Base-by-base conservation (phyloP, 2,113 vertebrate genomes). In the Nematolebias whitei region DNA sequence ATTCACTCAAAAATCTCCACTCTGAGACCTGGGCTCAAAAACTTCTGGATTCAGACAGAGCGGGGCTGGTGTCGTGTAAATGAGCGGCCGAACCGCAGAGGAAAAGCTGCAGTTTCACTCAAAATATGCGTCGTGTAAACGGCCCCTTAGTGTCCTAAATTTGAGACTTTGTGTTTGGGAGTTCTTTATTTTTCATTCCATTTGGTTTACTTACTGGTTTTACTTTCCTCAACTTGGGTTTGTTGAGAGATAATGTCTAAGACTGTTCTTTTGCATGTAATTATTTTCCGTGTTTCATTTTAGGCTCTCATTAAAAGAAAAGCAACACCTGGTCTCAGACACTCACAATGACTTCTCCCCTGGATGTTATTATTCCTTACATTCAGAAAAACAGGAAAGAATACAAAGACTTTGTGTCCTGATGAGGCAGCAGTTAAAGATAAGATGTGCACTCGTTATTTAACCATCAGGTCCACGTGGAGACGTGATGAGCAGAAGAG, bases 301-400 rank as follows among this genome's bases (percentile, higher is more conserved):
- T 63, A 81, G 48, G 68, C 12, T 76, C 77, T 84, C 59, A 73
- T 89, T 83, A 87, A 61, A 74, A 61, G n/a, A 48, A 19, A 74
- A 49, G 56, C 76, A 84, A 63, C 85, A 78, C 64, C 75, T 80
- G 64, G 68, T 67, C 79, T 68, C 49, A 35, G 58, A 63, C 38
- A 67, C 52, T 19, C 66, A 40, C 84, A 87, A 87, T 80, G 73
- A 87, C 79, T 79, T 68, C 76, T 89, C 87, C 85, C 85, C 50
- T 70, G 86, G 83, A 83, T 81, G 75, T 71, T 85, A 84, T 90
- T 88, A 88, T 63, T 53, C 53, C 69, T 60, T 18, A 48, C 65
- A 74, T 86, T 76, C 65, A 84, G 68, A 63, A 82, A 88, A 90
- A 85, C 83, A 87, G 72, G 81, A 74, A 49, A 84, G 80, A 92